Conservation (phyloP, 2,888 invertebrate genomes). For the Crepidodera aurea region DNA sequence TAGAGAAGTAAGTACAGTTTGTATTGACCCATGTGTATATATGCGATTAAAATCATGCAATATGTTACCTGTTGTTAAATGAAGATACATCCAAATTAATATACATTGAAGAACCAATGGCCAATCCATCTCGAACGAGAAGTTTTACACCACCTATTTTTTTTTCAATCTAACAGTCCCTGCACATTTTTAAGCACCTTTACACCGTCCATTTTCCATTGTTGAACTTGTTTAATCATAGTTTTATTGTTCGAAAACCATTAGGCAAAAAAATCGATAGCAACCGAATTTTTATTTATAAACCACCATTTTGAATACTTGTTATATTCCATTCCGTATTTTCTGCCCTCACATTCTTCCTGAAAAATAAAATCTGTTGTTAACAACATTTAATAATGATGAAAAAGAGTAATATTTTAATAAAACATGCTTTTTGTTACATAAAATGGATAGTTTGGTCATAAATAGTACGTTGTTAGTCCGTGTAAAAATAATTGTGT, state of each 20-base stretch:
- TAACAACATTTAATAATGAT: no score
- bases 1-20: no score
- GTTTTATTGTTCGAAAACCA: conserved; percentile 1
- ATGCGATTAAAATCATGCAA: no score
- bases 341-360: background rate
- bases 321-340: background rate
- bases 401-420: no score
- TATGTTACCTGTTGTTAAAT: conserved; percentile 12
- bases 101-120: conserved; percentile 1
- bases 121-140: conserved; percentile 19
- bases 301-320: background rate
- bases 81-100: conserved; percentile 12
- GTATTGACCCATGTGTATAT: no score
- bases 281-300: conserved; percentile 4
- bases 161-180: background rate
- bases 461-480: no score
- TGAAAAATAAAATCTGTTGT: background rate
- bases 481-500: no score
- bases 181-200: conserved; percentile 1
- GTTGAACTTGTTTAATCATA: conserved; percentile 5
- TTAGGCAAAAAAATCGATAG: conserved; percentile 17
- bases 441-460: no score
- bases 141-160: background rate
- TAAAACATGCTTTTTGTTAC: no score
- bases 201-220: conserved; percentile 1